Evolutionary conservation across 2,797 vertebrate genomes (phyloP).

Genomic region (Sardinella longiceps): DNA sequence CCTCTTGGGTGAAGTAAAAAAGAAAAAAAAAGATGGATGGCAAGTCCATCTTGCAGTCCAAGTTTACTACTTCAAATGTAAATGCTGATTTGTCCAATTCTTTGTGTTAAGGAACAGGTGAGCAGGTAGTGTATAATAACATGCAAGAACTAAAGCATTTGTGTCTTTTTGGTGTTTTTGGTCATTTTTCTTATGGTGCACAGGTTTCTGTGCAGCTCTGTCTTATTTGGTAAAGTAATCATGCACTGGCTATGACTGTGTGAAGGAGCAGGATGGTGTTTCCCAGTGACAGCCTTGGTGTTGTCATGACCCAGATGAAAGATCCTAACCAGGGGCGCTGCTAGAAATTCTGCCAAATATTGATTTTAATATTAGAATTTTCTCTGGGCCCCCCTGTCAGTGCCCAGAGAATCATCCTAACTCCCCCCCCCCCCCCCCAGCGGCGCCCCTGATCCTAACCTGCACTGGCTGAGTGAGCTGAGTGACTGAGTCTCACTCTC

Average conservation of each 20-base stretch:
- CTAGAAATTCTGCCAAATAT: no score
- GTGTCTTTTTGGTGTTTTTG: no score
- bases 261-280: slow-evolving; percentile 27
- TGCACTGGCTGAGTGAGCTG: no score
- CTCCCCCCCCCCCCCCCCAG: no score
- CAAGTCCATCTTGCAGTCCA: background rate
- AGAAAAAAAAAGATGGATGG: background rate
- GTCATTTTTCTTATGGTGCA: background rate
- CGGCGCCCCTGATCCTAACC: no score
- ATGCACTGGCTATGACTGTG: background rate
- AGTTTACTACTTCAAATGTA: background rate
- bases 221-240: background rate
- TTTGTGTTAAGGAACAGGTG: background rate
- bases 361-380: no score
- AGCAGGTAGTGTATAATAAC: background rate
- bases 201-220: background rate
- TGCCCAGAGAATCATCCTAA: no score
- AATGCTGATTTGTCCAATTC: background rate
- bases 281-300: slow-evolving; percentile 29
- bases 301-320: slow-evolving; percentile 36
- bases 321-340: slow-evolving; percentile 37
- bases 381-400: no score
- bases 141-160: background rate
- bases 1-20: background rate
- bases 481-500: slow-evolving; percentile 35